These are phyloP conservation scores for Hypselothyrea guttata DNA, from an alignment of 2,888 invertebrate genomes.

Conservation along the genomic window DNA sequence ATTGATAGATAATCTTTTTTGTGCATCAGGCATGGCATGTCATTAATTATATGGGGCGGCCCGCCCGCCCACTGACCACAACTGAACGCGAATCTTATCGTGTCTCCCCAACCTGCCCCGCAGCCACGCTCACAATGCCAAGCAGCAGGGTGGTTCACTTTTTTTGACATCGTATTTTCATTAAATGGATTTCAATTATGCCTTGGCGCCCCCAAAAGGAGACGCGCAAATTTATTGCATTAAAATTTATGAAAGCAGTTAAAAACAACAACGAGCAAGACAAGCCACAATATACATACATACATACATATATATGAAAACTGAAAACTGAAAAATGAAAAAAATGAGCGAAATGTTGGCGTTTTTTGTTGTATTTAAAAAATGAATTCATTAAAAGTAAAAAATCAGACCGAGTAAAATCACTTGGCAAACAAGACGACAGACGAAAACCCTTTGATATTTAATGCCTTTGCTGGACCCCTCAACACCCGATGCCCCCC, in stretches of 20 bases:
- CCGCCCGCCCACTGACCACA: slow-evolving; percentile 16
- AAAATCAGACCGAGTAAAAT: slow-evolving; percentile 61
- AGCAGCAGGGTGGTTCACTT: slow-evolving; percentile 18
- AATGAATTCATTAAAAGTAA: slow-evolving; percentile 77
- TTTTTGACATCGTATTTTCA: slow-evolving; percentile 72
- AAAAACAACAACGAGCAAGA: slow-evolving; percentile 38
- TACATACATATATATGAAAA: slow-evolving; percentile 5
- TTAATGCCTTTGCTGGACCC: slow-evolving; percentile 53
- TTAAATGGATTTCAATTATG: slow-evolving; percentile 78
- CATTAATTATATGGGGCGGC: slow-evolving; percentile 62
- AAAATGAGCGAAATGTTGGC: slow-evolving; percentile 30
- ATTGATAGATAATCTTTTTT: slow-evolving; percentile 77
- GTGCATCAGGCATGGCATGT: slow-evolving; percentile 58
- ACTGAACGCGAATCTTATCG: slow-evolving; percentile 35
- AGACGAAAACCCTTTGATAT: slow-evolving; percentile 67
- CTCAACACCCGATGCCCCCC: slow-evolving; percentile 6
- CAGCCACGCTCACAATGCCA: neutral
- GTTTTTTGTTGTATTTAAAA: slow-evolving; percentile 42
- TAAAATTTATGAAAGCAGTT: slow-evolving; percentile 70
- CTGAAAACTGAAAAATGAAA: slow-evolving; percentile 7
- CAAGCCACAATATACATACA: slow-evolving; percentile 6
- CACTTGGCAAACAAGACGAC: slow-evolving; percentile 62
- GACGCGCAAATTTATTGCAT: slow-evolving; percentile 52
- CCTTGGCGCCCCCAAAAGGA: slow-evolving; percentile 29
- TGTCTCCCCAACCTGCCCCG: slow-evolving; percentile 1